A percentile compares a stretch with the other conserved stretches of the same genome.
These are phyloP conservation scores for Equus przewalskii DNA, from an alignment of 2,113 vertebrate species.

Conservation along the genomic window DNA sequence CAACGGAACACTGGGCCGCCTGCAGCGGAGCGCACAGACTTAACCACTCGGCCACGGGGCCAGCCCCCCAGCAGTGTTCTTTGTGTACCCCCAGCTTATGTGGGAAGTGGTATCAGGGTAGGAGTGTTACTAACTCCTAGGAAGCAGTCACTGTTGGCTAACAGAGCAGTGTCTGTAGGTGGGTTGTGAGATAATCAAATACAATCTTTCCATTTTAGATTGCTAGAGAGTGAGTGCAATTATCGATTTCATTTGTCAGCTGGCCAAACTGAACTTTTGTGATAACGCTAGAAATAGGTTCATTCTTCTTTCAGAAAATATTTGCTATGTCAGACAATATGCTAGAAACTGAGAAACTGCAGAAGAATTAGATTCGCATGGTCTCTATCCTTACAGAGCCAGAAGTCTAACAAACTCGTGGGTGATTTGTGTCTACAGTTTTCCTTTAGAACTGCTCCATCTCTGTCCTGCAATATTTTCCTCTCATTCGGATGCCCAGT, in stretches of 20 bases:
- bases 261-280: background rate
- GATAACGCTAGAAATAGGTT: background rate
- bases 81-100: background rate
- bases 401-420: background rate
- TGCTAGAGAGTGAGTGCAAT: background rate
- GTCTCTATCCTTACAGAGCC: background rate
- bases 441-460: background rate
- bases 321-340: background rate
- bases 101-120: background rate
- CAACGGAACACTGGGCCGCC: too few species aligned
- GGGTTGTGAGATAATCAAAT: background rate
- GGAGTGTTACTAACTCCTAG: background rate
- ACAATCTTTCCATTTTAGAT: background rate
- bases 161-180: background rate
- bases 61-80: background rate
- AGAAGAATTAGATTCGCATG: background rate
- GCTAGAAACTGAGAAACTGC: background rate
- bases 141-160: background rate
- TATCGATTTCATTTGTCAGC: background rate
- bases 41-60: too few species aligned
- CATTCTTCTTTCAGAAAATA: slow-evolving; percentile 14
- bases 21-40: too few species aligned
- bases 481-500: background rate
- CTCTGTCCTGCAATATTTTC: background rate
- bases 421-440: background rate